Base-by-base conservation (phyloP, 1,140 invertebrate genomes). In the Caenorhabditis brenneri region DNA sequence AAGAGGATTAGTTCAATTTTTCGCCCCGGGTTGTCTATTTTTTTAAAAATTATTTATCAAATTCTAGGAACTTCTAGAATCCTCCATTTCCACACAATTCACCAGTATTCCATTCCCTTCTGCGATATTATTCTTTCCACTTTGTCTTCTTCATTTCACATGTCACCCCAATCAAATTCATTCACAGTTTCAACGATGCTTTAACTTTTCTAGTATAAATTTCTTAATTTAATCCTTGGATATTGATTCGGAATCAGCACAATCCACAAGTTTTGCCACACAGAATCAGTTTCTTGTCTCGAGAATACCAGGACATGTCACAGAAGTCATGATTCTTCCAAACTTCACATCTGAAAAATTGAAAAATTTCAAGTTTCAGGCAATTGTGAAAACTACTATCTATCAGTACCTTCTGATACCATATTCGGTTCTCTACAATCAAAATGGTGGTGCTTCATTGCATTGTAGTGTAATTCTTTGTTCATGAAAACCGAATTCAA, bases 1-100 rank as follows among this genome's bases (percentile, higher is more conserved):
- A 86, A 33, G 84, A 86, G 36, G 55, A 85, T 33, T 85, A 83
- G 29, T 74, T 42, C 36, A 42, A 42, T 22, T 74, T 74, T 80
- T 48, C 22, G 1, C 24, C 65, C 31, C 78, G 65, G 65, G 65
- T 74, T n/a, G n/a, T n/a, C n/a, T 74, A 36, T 19, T 2, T 42
- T 19, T 15, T 10, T 15, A 24, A 15, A 19, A 24, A 46, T 42
- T 19, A 27, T 36, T 65, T 6, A 33, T 65, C n/a, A n/a, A n/a
- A n/a, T n/a, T n/a, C n/a, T n/a, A n/a, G n/a, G n/a, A n/a, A n/a
- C n/a, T n/a, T n/a, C n/a, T n/a, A n/a, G n/a, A n/a, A n/a, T n/a
- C n/a, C n/a, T n/a, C n/a, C n/a, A n/a, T n/a, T n/a, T n/a, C n/a
- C n/a, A 16, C 58, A 65, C 58, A 65, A 65, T 65, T n/a, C 16